phyloP scores from a whole-genome alignment of 2,888 invertebrate genomes.

The Itoplectis maculator region DNA sequence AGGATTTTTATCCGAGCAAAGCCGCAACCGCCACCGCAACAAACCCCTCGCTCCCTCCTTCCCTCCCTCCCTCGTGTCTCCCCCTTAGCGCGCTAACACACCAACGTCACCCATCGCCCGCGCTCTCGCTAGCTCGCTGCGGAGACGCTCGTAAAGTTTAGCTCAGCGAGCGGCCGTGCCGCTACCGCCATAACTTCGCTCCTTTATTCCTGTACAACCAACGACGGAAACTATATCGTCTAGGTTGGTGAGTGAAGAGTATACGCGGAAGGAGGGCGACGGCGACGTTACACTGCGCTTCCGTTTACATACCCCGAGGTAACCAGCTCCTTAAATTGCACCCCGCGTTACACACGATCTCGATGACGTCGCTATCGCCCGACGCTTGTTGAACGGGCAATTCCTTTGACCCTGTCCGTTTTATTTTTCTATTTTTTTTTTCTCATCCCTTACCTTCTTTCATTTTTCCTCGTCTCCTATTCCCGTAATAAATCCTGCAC shows the following conservation, averaged over 20 bases:
- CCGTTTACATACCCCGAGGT: conserved; percentile 1
- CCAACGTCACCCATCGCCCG: conserved; percentile 58
- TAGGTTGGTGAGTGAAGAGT: conserved; percentile 25
- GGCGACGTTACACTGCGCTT: background rate
- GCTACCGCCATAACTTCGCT: conserved; percentile 76
- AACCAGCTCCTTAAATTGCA: conserved; percentile 33
- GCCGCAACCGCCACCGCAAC: conserved; percentile 3
- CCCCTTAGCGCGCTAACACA: conserved; percentile 45
- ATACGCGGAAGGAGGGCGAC: background rate
- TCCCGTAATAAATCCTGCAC: background rate
- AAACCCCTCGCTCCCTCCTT: background rate
- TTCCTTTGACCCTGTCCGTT: conserved; percentile 6
- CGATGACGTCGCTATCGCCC: background rate
- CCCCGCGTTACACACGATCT: conserved; percentile 19
- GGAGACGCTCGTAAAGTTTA: conserved; percentile 77
- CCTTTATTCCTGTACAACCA: conserved; percentile 76
- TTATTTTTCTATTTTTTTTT: conserved; percentile 12
- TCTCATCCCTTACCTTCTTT: background rate
- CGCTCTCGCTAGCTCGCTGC: conserved; percentile 39
- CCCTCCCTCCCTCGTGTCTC: no score
- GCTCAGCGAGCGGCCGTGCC: conserved; percentile 67
- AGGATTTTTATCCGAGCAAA: conserved; percentile 46
- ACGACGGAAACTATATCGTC: conserved; percentile 73
- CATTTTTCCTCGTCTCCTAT: background rate
- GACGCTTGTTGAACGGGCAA: background rate